Evolutionary conservation across 2,888 invertebrate species (phyloP).

Genomic region (Pycnomerus fuliginosus): DNA sequence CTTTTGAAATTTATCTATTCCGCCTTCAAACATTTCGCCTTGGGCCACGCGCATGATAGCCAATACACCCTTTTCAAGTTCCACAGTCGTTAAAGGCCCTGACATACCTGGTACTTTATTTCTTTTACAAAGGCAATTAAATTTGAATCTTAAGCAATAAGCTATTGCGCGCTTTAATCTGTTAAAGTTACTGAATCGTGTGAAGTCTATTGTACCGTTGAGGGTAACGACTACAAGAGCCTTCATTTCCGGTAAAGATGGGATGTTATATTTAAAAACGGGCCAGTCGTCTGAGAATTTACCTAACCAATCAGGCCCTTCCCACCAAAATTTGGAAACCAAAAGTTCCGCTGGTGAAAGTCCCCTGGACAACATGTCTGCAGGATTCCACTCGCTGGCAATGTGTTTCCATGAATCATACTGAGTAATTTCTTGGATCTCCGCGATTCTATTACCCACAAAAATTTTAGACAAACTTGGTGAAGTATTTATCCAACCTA

Average conservation of each 20-base stretch:
- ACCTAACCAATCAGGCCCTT: constrained; percentile 1
- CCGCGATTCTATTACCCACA: constrained; percentile 15
- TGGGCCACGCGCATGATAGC: neutral
- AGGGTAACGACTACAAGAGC: too few species aligned
- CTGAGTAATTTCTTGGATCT: constrained; percentile 12
- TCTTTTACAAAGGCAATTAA: too few species aligned
- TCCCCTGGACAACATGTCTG: constrained; percentile 14
- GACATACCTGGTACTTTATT: too few species aligned
- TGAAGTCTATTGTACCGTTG: too few species aligned
- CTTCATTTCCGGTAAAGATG: too few species aligned
- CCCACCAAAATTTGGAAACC: neutral
- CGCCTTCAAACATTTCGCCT: neutral
- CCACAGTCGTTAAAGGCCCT: too few species aligned
- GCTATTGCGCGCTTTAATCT: too few species aligned
- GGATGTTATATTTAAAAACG: too few species aligned
- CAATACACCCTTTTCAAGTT: too few species aligned
- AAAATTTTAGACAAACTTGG: constrained; percentile 11
- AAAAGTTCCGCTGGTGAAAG: neutral
- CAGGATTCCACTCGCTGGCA: constrained; percentile 13
- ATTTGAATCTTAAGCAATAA: too few species aligned
- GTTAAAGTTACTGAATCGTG: too few species aligned
- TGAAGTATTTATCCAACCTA: constrained; percentile 8
- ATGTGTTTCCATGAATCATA: constrained; percentile 2
- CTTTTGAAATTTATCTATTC: constrained; percentile 1
- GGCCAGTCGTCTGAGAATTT: too few species aligned